A percentile compares a stretch with the other conserved stretches of the same genome.
Conservation (phyloP, 2,888 invertebrate genomes). For the Tipula vernalis region DNA sequence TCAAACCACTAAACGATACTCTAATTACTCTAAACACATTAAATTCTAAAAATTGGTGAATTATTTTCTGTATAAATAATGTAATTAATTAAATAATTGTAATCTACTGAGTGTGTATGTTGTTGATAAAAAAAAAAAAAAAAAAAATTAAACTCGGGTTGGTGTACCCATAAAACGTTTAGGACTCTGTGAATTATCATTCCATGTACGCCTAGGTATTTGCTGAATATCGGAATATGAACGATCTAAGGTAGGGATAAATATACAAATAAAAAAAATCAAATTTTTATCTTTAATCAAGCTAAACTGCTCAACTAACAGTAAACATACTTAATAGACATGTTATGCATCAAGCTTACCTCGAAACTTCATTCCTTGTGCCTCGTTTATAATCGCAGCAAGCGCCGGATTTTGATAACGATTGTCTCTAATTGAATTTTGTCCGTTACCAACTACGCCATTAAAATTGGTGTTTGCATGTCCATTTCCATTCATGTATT, state of each 20-base stretch:
- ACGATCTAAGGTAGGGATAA: constrained; percentile 34
- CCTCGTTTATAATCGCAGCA: constrained; percentile 34
- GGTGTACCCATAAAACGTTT: constrained; percentile 32
- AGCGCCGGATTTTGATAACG: constrained; percentile 34
- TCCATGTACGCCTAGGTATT: constrained; percentile 26
- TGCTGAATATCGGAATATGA: constrained; percentile 46
- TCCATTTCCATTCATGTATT: constrained; percentile 7
- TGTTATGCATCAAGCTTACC: constrained; percentile 21
- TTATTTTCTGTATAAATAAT: too few species aligned
- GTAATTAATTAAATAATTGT: not conserved
- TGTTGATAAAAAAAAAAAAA: not conserved
- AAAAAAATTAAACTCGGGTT: constrained; percentile 28
- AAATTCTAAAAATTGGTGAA: not conserved
- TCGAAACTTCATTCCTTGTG: constrained; percentile 33
- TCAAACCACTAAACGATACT: not conserved
- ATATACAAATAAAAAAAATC: not conserved
- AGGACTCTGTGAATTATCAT: constrained; percentile 24
- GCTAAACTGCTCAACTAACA: too few species aligned
- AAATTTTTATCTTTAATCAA: too few species aligned
- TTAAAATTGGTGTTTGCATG: constrained; percentile 6
- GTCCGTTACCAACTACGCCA: not conserved
- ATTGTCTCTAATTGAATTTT: constrained; percentile 23
- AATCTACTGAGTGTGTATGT: not conserved
- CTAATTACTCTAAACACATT: not conserved
- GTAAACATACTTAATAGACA: too few species aligned